Conservation (phyloP, 2,888 invertebrate species). For the Itoplectis maculator region DNA sequence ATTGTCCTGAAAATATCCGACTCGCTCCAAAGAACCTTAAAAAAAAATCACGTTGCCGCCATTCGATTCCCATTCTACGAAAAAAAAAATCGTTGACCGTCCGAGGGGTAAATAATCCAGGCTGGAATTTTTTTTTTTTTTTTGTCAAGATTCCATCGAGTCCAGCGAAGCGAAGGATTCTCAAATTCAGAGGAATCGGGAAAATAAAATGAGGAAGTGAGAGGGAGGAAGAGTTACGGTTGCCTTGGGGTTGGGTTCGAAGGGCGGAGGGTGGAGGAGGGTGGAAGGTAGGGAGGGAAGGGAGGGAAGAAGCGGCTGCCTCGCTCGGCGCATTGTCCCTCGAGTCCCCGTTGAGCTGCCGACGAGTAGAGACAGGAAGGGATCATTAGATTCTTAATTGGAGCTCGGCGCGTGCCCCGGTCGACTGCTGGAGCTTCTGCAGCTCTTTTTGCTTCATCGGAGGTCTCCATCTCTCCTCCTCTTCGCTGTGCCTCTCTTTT, state of each 20-base stretch:
- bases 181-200: too few species aligned
- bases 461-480: constrained; percentile 31
- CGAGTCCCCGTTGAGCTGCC: constrained; percentile 55
- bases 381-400: constrained; percentile 69
- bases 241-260: too few species aligned
- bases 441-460: constrained; percentile 47
- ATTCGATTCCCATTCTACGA: too few species aligned
- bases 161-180: too few species aligned
- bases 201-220: background rate
- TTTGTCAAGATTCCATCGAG: too few species aligned
- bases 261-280: constrained; percentile 23
- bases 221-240: too few species aligned
- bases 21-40: constrained; percentile 44
- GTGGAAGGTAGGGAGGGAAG: constrained; percentile 32
- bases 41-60: constrained; percentile 15
- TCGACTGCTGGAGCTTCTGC: constrained; percentile 26
- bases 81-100: background rate
- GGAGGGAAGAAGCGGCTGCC: constrained; percentile 52
- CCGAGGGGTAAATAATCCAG: too few species aligned
- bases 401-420: constrained; percentile 50
- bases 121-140: too few species aligned
- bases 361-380: constrained; percentile 58
- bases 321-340: constrained; percentile 61
- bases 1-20: constrained; percentile 34
- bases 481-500: constrained; percentile 23